A percentile compares a stretch with the other conserved stretches of the same genome.
These are phyloP conservation scores for Atta texana DNA, from an alignment of 1,140 invertebrate genomes.

Conservation along the genomic window DNA sequence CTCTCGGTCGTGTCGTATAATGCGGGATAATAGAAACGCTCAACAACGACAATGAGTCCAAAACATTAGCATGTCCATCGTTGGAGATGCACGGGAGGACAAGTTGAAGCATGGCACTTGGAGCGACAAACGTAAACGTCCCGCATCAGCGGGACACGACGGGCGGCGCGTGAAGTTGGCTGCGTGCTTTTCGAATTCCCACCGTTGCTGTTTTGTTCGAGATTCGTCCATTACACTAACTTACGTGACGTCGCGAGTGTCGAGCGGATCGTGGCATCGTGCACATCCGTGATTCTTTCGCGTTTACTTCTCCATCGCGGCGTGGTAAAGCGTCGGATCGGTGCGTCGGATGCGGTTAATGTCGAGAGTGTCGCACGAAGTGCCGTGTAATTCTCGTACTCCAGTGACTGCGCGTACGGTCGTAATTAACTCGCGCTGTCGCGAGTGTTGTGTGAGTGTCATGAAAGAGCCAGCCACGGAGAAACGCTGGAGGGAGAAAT, in stretches of 20 bases:
- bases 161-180: constrained; percentile 16
- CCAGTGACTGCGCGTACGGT: neutral
- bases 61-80: neutral
- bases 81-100: neutral
- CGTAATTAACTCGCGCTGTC: neutral
- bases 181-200: neutral
- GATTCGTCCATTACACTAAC: neutral
- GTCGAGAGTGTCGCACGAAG: neutral
- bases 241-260: neutral
- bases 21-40: neutral
- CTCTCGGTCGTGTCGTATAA: neutral
- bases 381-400: constrained; percentile 16
- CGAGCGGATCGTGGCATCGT: neutral
- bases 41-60: neutral
- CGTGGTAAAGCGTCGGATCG: neutral
- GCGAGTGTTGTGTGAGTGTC: neutral
- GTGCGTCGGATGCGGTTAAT: constrained; percentile 2
- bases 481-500: neutral
- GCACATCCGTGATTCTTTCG: neutral
- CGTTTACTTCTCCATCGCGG: neutral
- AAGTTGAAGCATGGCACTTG: neutral
- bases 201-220: neutral
- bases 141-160: neutral
- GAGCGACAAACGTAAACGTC: neutral
- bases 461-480: neutral